These are phyloP conservation scores for Papilio dardanus DNA, from an alignment of 1,140 invertebrate species.

Conservation along the genomic window DNA sequence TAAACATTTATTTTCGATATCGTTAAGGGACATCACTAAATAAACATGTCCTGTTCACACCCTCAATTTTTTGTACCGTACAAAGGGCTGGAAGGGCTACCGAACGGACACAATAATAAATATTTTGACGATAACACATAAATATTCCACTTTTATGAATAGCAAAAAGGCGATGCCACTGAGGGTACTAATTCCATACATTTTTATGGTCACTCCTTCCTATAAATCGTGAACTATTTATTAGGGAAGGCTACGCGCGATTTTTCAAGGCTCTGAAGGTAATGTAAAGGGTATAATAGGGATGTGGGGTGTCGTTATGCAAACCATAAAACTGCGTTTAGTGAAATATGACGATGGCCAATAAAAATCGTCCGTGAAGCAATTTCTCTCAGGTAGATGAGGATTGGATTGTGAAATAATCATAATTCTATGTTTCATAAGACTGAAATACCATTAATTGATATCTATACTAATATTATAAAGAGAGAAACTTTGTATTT, in stretches of 20 bases:
- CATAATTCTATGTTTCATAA: too few species aligned
- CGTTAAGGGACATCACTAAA: constrained; percentile 48
- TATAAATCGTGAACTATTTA: constrained; percentile 76
- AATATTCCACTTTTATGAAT: constrained; percentile 81
- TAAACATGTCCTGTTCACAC: constrained; percentile 65
- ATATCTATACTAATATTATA: too few species aligned
- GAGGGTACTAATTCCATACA: constrained; percentile 69
- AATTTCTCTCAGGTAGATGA: not conserved
- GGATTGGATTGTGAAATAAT: not conserved
- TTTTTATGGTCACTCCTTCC: constrained; percentile 73
- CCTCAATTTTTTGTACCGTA: constrained; percentile 75
- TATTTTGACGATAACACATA: constrained; percentile 82
- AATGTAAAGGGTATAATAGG: constrained; percentile 40
- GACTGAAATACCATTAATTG: too few species aligned
- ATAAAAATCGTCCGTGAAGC: not conserved
- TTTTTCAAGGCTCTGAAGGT: constrained; percentile 47
- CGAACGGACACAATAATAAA: constrained; percentile 80
- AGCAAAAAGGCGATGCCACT: constrained; percentile 72
- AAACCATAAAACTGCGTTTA: constrained; percentile 43
- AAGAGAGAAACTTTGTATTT: too few species aligned
- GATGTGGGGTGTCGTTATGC: constrained; percentile 37
- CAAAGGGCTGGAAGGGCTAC: constrained; percentile 72
- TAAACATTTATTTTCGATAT: constrained; percentile 30
- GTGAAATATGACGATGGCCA: constrained; percentile 21
- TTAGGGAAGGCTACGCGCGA: constrained; percentile 58